Evolutionary conservation across 1,140 invertebrate genomes (phyloP).

Genomic region (Pseudobourletiella spinata): DNA sequence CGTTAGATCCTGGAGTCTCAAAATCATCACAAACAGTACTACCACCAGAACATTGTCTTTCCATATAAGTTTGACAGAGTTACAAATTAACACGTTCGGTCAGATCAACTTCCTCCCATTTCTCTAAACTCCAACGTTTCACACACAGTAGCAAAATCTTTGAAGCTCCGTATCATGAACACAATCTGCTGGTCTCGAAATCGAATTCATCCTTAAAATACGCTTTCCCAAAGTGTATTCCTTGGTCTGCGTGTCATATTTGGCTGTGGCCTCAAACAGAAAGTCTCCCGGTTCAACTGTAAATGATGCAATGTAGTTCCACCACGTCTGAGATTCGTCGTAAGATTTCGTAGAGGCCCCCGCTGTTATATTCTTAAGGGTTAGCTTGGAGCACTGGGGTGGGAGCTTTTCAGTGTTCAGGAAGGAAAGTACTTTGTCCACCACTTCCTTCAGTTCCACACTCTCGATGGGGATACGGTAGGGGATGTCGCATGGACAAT

Average conservation of each 20-base stretch:
- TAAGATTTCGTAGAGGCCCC: background rate
- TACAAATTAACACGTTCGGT: too few species aligned
- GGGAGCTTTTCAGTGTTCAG: constrained; percentile 26
- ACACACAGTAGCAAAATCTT: constrained; percentile 26
- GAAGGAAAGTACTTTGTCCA: constrained; percentile 8
- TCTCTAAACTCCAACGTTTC: too few species aligned
- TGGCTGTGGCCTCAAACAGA: constrained; percentile 25
- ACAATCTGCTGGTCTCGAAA: constrained; percentile 17
- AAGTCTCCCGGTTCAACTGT: constrained; percentile 20
- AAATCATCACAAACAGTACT: too few species aligned
- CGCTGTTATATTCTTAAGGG: background rate
- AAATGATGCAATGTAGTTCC: constrained; percentile 3
- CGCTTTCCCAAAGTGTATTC: constrained; percentile 1
- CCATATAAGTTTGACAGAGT: too few species aligned
- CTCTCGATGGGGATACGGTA: constrained; percentile 22
- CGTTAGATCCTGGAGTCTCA: too few species aligned
- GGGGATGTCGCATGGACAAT: constrained; percentile 44
- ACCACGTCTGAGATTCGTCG: background rate
- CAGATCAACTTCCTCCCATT: too few species aligned
- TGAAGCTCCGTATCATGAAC: constrained; percentile 10
- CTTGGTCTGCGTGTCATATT: background rate
- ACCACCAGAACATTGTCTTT: too few species aligned
- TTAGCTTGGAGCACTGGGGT: background rate
- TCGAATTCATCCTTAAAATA: constrained; percentile 25
- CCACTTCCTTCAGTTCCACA: constrained; percentile 13